Evolutionary conservation across 2,113 vertebrate genomes (phyloP), one percentile per base, ranked within the genome.

Genomic region (Aegithalos caudatus): DNA sequence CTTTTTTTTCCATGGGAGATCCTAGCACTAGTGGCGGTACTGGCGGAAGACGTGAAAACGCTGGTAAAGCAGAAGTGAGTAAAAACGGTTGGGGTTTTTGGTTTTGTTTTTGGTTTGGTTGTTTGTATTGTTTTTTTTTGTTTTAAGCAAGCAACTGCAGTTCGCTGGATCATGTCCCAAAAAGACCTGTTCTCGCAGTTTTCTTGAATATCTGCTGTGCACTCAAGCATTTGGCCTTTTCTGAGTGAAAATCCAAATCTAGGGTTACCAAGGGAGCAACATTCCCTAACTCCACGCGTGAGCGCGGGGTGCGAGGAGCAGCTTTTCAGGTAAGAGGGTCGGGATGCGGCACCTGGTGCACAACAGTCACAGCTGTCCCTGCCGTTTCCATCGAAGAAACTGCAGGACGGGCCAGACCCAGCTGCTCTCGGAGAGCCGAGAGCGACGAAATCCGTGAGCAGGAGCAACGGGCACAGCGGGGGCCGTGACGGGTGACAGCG

Each of bases 361-460:
- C 6, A 15, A 6, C 29, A 11, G 38, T 2, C 42, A 10, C 72
- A 17, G 45, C 14, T 7, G 10, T 1, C 8, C 18, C 72, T 16
- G 29, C 8, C 15, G 6, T 3, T 37, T 19, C 10, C 37, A 2
- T 2, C 1, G 9, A 37, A 3, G 19, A 33, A 10, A 20, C 56
- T 20, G 5, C 69, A 6, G 27, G 9, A 4, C 17, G 0, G 7
- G 15, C 22, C 61, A 2, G 20, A 9, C 2, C 18, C 9, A 1
- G 14, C 3, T 9, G 14, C 17, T 12, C 8, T 3, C 16, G 6
- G 2, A 3, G 6, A 12, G 10, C 25, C 3, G 9, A 5, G 18
- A 0, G 35, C 8, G 5, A 12, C 3, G 5, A 23, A 14, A 22
- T 0, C 2, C 4, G 5, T 0, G 3, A 1, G 12, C 60, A 13